A percentile compares a stretch with the other conserved stretches of the same genome.
Conservation (phyloP, 2,797 vertebrate genomes). For the Muscicapa striata region DNA sequence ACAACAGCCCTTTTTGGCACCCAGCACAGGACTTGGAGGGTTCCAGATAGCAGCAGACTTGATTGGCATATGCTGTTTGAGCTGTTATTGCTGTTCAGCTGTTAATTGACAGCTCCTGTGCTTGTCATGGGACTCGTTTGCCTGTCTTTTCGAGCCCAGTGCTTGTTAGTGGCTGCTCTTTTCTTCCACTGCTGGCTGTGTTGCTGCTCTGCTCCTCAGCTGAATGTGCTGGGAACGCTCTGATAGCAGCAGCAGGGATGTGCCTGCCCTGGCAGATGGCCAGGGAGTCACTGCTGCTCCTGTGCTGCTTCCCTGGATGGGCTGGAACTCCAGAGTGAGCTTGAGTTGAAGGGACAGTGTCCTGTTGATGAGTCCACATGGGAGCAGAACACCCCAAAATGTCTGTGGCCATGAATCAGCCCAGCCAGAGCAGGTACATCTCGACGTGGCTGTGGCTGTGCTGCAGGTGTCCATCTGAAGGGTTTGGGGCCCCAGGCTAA, state of each 20-base stretch:
- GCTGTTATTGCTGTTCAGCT: background rate
- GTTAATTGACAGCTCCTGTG: background rate
- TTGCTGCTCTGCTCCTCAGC: background rate
- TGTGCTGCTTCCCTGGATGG: background rate
- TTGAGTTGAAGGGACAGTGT: background rate
- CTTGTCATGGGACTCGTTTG: background rate
- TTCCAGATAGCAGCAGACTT: background rate
- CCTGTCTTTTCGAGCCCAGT: background rate
- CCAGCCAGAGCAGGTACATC: background rate
- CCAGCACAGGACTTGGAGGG: background rate
- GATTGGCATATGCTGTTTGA: background rate
- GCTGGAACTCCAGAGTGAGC: background rate
- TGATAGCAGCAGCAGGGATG: background rate
- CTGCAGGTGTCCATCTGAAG: background rate
- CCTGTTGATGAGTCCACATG: background rate
- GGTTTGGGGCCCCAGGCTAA: background rate
- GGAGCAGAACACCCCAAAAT: background rate
- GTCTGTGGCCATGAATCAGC: background rate
- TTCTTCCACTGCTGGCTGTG: background rate
- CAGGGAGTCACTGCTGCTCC: background rate
- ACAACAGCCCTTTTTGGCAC: background rate
- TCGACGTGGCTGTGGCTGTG: fast-evolving
- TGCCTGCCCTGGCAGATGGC: background rate
- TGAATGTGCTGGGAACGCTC: background rate
- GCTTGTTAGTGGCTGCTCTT: background rate